Conservation (phyloP, 2,888 invertebrate genomes). For the Oscheius sp. region DNA sequence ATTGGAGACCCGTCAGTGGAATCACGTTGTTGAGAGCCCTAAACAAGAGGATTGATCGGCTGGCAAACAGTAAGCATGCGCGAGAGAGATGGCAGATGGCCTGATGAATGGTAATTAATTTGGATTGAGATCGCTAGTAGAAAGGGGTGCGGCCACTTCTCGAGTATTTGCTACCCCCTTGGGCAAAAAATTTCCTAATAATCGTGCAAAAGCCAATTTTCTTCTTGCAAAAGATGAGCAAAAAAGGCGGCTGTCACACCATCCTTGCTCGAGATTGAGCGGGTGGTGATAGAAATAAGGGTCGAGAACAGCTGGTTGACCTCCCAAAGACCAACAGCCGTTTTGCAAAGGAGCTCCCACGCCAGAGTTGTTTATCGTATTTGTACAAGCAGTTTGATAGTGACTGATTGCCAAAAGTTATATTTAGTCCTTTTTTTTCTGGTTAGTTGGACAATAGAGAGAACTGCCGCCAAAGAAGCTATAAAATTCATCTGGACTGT, state of each 20-base stretch:
- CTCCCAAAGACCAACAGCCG: constrained; percentile 18
- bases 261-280: constrained; percentile 11
- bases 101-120: constrained; percentile 21
- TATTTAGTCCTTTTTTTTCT: background rate
- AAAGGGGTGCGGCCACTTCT: background rate
- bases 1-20: constrained; percentile 21
- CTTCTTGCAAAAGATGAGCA: constrained; percentile 1
- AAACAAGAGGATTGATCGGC: constrained; percentile 23
- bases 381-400: constrained; percentile 1
- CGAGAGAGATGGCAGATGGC: constrained; percentile 23
- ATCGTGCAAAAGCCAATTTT: constrained; percentile 2
- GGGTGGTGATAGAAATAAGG: constrained; percentile 28
- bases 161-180: background rate
- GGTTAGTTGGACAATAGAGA: background rate
- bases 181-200: background rate
- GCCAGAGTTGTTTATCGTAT: constrained; percentile 9
- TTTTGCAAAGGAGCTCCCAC: background rate
- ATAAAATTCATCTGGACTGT: background rate
- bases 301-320: constrained; percentile 26
- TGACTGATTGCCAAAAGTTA: background rate
- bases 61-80: constrained; percentile 26
- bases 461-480: background rate
- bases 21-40: constrained; percentile 17
- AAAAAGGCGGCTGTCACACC: constrained; percentile 14
- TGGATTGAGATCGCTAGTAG: background rate